Conservation (phyloP, 2,888 invertebrate species). For the Icerya purchasi region DNA sequence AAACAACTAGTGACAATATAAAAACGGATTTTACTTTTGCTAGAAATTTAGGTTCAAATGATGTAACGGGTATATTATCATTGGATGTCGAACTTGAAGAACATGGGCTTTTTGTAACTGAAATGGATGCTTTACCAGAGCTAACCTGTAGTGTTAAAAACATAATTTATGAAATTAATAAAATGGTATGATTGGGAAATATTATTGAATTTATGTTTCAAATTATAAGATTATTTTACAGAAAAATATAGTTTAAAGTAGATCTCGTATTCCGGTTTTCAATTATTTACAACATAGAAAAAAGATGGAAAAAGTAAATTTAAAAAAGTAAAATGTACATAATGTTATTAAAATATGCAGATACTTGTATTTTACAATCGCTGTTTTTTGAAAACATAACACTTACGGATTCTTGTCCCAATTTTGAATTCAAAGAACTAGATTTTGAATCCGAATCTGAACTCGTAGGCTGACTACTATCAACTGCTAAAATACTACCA, state of each 20-base stretch:
- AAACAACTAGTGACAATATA: no score
- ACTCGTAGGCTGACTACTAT: constrained; percentile 35
- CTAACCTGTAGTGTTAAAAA: constrained; percentile 26
- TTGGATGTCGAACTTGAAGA: constrained; percentile 40
- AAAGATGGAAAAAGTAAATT: neutral
- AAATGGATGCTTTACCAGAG: constrained; percentile 33
- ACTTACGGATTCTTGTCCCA: constrained; percentile 61
- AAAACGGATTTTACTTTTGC: constrained; percentile 22
- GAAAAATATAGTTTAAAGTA: no score
- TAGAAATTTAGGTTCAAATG: constrained; percentile 31
- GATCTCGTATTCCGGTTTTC: no score
- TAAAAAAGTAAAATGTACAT: neutral
- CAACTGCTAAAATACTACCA: constrained; percentile 12
- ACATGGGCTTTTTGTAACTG: constrained; percentile 39
- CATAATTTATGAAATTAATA: no score
- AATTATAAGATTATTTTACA: no score
- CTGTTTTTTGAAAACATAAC: no score
- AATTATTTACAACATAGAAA: neutral
- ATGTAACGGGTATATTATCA: constrained; percentile 35
- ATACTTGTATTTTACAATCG: no score
- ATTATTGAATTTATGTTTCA: no score
- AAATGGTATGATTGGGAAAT: no score
- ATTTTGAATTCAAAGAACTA: constrained; percentile 62
- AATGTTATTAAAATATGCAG: neutral
- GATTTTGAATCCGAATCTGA: constrained; percentile 72